Evolutionary conservation across 2,797 vertebrate species (phyloP), one percentile per base, ranked within the genome.

Genomic region (Nyctibius grandis): DNA sequence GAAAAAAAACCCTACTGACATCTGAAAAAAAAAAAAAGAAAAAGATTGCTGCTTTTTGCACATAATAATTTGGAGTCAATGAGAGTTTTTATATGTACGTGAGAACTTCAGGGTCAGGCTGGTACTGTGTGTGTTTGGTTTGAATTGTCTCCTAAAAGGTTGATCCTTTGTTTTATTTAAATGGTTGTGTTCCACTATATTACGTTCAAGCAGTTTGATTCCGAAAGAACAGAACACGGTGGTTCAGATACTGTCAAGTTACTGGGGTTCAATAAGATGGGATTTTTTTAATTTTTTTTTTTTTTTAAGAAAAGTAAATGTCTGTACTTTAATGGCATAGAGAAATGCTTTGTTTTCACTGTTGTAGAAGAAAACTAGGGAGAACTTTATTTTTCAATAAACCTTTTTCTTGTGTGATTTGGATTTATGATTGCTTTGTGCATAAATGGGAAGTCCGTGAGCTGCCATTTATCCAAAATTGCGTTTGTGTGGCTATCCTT

Each of bases 331-430:
- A 95, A 97, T 92, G 95, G 95, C 94, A 92, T 96, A 97, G 92
- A 97, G 91, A 95, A 97, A 97, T 93, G 96, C 97, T 98, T 97
- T 97, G 96, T 97, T 98, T 96, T 98, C 96, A 97, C 95, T 97
- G 97, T 98, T 97, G 98, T 98, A 98, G 98, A 98, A 92, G 98
- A 98, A 97, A 98, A 98, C 97, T 98, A 98, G 98, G 98, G 98
- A 99, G 98, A 98, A 98, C 98, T 99, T 99, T 99, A 99, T 99
- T 99, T 99, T 99, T 99, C 98, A 99, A 99, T 99, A 99, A 99
- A 99, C 98, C 96, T 98, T 97, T 97, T 98, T 98, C 98, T 97
- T 99, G 98, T 99, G 99, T 99, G 98, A 99, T 97, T 97, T 92
- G 91, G 90, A 94, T 97, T 93, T 92, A 77, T 92, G 91, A 84